Percentiles rank a stretch among this genome's conserved stretches.
Evolutionary conservation across 2,113 vertebrate genomes (phyloP).

Genomic region (Phodopus roborovskii): DNA sequence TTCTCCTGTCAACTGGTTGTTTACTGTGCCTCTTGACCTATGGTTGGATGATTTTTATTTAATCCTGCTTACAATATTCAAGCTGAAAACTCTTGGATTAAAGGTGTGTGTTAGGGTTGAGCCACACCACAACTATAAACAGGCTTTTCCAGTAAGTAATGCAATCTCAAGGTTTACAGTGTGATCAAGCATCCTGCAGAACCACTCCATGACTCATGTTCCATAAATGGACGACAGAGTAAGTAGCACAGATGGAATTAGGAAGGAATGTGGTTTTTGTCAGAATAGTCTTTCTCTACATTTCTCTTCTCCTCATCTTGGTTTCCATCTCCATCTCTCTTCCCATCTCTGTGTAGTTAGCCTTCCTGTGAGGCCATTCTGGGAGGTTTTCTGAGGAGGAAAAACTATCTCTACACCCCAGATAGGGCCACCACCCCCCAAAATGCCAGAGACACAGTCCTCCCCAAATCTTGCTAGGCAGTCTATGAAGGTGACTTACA

Average conservation of each 20-base stretch:
- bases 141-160: too few species aligned
- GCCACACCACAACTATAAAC: too few species aligned
- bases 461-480: neutral
- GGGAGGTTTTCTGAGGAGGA: neutral
- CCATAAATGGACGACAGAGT: neutral
- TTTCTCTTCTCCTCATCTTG: neutral
- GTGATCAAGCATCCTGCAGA: too few species aligned
- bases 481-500: neutral
- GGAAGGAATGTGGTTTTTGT: neutral
- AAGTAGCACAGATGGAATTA: neutral
- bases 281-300: neutral
- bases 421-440: neutral
- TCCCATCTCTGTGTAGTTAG: neutral
- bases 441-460: neutral
- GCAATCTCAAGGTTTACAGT: too few species aligned
- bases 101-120: too few species aligned
- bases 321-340: neutral
- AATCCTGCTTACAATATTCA: too few species aligned
- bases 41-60: too few species aligned
- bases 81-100: too few species aligned
- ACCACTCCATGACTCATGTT: neutral
- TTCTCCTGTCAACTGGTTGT: too few species aligned
- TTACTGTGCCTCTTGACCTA: too few species aligned
- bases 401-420: neutral
- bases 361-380: neutral